Conservation (phyloP, 2,113 vertebrate species). For the Strigops habroptila region DNA sequence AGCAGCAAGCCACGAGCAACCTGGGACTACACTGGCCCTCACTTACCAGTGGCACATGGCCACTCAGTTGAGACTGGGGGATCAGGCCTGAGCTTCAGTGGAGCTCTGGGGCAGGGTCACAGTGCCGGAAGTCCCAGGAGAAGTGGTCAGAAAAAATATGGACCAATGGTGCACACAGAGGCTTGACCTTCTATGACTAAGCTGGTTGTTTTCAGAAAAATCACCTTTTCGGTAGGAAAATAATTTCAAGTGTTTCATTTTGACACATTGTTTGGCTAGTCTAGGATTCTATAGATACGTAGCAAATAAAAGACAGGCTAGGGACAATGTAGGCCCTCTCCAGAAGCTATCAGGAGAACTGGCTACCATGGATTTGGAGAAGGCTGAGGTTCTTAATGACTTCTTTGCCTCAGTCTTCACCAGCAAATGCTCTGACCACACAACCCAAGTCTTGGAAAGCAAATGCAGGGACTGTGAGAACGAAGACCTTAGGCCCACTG, state of each 20-base stretch:
- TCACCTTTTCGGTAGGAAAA: background rate
- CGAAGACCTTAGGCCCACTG: too few relatives aligned
- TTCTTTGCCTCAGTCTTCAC: too few relatives aligned
- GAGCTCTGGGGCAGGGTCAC: accelerated
- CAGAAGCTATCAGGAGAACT: too few relatives aligned
- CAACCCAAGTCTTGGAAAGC: too few relatives aligned
- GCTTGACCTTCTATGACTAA: background rate
- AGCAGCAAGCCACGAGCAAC: background rate
- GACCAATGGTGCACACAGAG: background rate
- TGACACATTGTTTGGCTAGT: background rate
- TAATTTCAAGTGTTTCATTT: background rate
- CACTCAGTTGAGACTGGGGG: background rate
- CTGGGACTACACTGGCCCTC: accelerated
- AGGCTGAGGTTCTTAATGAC: too few relatives aligned
- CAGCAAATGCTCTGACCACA: too few relatives aligned
- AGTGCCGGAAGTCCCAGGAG: accelerated
- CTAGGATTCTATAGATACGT: too few relatives aligned
- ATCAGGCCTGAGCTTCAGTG: background rate
- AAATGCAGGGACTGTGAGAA: too few relatives aligned
- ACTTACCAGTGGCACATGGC: accelerated
- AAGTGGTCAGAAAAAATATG: background rate
- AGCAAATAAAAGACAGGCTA: too few relatives aligned
- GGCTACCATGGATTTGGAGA: too few relatives aligned
- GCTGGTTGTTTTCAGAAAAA: background rate
- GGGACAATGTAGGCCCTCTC: too few relatives aligned